A percentile compares a stretch with the other conserved stretches of the same genome.
These are phyloP conservation scores for Drosophila subpulchrella DNA, from an alignment of 1,140 invertebrate species.

Conservation along the genomic window DNA sequence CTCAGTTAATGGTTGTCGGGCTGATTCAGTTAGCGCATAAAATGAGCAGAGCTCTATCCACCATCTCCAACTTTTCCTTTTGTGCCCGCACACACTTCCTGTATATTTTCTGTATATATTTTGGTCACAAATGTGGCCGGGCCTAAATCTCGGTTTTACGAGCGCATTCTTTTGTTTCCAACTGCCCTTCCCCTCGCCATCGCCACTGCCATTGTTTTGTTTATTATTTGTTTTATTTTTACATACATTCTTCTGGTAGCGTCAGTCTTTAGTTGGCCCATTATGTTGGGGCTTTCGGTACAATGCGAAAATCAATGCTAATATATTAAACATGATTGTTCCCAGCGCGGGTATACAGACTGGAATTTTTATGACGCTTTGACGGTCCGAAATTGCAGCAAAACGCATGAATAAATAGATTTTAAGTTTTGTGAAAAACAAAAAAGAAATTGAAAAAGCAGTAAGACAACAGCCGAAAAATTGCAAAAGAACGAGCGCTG, in stretches of 20 bases:
- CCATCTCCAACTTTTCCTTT: slow-evolving; percentile 12
- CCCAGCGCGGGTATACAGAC: neutral
- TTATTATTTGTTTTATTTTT: slow-evolving; percentile 83
- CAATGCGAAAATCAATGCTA: slow-evolving; percentile 53
- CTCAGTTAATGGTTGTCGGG: slow-evolving; percentile 81
- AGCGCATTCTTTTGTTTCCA: slow-evolving; percentile 68
- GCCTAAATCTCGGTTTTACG: slow-evolving; percentile 82
- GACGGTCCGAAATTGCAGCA: slow-evolving; percentile 59
- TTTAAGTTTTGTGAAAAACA: slow-evolving; percentile 25
- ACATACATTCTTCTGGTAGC: slow-evolving; percentile 63
- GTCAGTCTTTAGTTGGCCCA: slow-evolving; percentile 71
- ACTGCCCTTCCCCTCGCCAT: slow-evolving; percentile 39
- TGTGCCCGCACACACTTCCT: slow-evolving; percentile 26
- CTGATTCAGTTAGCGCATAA: slow-evolving; percentile 83
- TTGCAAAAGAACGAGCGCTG: slow-evolving; percentile 54
- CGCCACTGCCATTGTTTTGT: slow-evolving; percentile 68
- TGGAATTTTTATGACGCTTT: slow-evolving; percentile 28
- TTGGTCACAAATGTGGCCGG: slow-evolving; percentile 81
- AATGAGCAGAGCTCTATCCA: slow-evolving; percentile 70
- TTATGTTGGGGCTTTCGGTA: slow-evolving; percentile 41
- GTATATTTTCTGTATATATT: slow-evolving; percentile 37
- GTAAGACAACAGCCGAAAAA: slow-evolving; percentile 52
- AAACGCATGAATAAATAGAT: slow-evolving; percentile 71
- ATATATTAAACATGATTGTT: slow-evolving; percentile 50
- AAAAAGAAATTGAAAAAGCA: slow-evolving; percentile 3